These are phyloP conservation scores for Ceratina japonica DNA, from an alignment of 1,140 invertebrate species.

Conservation along the genomic window DNA sequence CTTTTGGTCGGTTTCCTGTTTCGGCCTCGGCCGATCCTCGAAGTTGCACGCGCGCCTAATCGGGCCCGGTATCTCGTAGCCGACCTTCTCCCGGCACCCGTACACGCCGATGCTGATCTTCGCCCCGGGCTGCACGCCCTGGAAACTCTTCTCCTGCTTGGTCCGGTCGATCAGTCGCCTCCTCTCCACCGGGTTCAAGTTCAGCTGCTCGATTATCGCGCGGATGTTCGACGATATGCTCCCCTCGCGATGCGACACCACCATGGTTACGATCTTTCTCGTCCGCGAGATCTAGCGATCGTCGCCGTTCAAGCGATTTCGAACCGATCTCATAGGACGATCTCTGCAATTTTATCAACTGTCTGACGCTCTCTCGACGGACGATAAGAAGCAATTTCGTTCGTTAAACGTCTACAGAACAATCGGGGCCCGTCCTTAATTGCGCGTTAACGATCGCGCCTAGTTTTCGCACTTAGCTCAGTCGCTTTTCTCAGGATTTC, in stretches of 20 bases:
- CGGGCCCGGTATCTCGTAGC: slow-evolving; percentile 47
- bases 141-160: slow-evolving; percentile 56
- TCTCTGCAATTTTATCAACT: neutral
- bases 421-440: slow-evolving; percentile 32
- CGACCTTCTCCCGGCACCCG: slow-evolving; percentile 62
- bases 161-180: slow-evolving; percentile 67
- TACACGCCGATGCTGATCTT: slow-evolving; percentile 77
- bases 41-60: slow-evolving; percentile 38
- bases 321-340: neutral
- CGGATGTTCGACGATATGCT: slow-evolving; percentile 77
- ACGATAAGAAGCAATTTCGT: neutral
- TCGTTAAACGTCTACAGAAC: neutral
- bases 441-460: slow-evolving; percentile 38
- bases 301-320: neutral
- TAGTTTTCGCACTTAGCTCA: slow-evolving; percentile 50
- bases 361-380: neutral
- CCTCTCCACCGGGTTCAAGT: slow-evolving; percentile 73
- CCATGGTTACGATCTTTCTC: slow-evolving; percentile 62
- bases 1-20: slow-evolving; percentile 31
- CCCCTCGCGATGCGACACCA: slow-evolving; percentile 74
- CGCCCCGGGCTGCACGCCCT: slow-evolving; percentile 56
- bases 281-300: no score
- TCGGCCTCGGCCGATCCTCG: slow-evolving; percentile 46
- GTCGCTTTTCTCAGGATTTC: slow-evolving; percentile 68
- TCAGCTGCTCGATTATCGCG: slow-evolving; percentile 77